Evolutionary conservation across 2,113 vertebrate species (phyloP).

Genomic region (Poeciliopsis prolifica): DNA sequence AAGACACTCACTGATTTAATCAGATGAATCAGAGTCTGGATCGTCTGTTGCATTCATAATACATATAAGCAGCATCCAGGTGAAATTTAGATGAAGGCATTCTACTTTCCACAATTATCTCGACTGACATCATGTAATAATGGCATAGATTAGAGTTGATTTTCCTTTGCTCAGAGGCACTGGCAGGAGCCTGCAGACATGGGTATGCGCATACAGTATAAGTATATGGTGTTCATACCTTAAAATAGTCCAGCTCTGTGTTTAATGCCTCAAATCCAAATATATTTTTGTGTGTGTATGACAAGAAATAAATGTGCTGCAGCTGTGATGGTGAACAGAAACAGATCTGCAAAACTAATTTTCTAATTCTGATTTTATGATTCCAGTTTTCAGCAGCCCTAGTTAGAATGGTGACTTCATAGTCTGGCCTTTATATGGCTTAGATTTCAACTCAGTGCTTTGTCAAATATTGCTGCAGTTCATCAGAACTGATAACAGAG

Average conservation of each 20-base stretch:
- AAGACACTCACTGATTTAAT: slow-evolving; percentile 12
- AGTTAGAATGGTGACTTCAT: slow-evolving; percentile 50
- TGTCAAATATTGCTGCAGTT: slow-evolving; percentile 9
- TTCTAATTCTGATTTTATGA: slow-evolving; percentile 44
- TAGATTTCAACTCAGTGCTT: slow-evolving; percentile 23
- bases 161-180: slow-evolving; percentile 9
- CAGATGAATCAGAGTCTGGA: slow-evolving; percentile 46
- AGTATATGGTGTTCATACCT: background rate
- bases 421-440: slow-evolving; percentile 25
- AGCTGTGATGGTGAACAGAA: slow-evolving; percentile 42
- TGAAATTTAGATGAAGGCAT: background rate
- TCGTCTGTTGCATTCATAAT: slow-evolving; percentile 7
- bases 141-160: slow-evolving; percentile 4
- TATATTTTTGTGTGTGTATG: background rate
- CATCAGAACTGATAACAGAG: slow-evolving; percentile 1
- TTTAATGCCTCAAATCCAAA: slow-evolving; percentile 17
- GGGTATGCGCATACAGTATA: background rate
- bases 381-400: slow-evolving; percentile 17
- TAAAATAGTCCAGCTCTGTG: slow-evolving; percentile 9
- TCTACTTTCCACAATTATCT: slow-evolving; percentile 14
- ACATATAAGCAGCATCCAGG: background rate
- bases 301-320: slow-evolving; percentile 1
- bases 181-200: background rate
- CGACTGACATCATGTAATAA: slow-evolving; percentile 50
- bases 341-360: slow-evolving; percentile 46